Conservation (phyloP, 2,113 vertebrate species). For the Castor canadensis region DNA sequence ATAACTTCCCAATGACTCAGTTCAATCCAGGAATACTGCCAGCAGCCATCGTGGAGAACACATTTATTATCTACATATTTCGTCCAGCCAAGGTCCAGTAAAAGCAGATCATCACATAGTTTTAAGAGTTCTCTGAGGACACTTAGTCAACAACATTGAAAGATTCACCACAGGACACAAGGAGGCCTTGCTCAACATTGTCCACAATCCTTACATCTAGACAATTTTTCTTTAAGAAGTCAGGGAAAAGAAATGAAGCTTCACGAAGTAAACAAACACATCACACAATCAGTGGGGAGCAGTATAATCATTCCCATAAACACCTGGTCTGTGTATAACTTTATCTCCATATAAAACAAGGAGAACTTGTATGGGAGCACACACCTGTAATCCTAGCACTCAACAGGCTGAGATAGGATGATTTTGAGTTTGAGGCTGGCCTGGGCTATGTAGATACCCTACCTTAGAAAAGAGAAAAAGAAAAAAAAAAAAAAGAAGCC, state of each 20-base stretch:
- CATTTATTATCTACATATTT: not conserved
- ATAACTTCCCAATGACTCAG: not conserved
- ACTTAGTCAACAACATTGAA: not conserved
- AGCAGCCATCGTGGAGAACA: not conserved
- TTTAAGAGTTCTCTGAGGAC: not conserved
- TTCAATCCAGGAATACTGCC: not conserved
- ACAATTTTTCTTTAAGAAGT: not conserved
- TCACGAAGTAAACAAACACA: not conserved
- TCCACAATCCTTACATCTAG: not conserved
- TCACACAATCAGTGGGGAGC: not conserved
- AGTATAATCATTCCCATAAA: not conserved
- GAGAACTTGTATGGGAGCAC: too few species aligned
- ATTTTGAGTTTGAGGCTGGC: too few species aligned
- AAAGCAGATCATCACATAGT: not conserved
- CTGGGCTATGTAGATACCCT: too few species aligned
- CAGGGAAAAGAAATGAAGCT: not conserved
- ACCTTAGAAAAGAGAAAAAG: too few species aligned
- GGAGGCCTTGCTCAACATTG: rapidly evolving
- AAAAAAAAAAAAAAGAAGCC: too few species aligned
- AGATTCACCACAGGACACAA: too few species aligned
- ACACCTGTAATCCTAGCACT: too few species aligned
- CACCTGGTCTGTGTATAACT: not conserved
- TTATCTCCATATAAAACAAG: not conserved
- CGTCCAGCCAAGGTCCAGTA: not conserved
- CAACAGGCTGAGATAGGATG: too few species aligned